These are phyloP conservation scores for Hemithea aestivaria DNA, from an alignment of 2,888 invertebrate species.

Conservation along the genomic window DNA sequence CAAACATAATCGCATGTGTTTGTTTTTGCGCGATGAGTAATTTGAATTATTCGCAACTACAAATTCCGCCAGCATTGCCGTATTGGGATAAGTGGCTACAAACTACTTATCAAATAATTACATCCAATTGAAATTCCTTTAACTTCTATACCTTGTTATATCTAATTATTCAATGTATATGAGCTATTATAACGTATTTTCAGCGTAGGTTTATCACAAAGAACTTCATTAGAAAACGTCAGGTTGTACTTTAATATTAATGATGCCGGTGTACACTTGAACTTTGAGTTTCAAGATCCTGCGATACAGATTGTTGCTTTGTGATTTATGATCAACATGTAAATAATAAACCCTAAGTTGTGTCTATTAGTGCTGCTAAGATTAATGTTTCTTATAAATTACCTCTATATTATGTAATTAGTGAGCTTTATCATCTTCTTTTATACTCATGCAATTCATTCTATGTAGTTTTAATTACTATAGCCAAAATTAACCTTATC, in stretches of 20 bases:
- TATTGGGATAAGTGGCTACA: constrained; percentile 5
- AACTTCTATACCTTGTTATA: too few species aligned
- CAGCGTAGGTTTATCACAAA: constrained; percentile 9
- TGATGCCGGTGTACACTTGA: constrained; percentile 20
- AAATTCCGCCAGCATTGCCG: constrained; percentile 12
- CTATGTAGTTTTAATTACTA: background rate
- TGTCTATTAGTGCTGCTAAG: too few species aligned
- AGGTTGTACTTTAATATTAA: constrained; percentile 17
- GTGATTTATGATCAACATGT: constrained; percentile 22
- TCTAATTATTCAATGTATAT: too few species aligned
- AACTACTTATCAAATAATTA: constrained; percentile 13
- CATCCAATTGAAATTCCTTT: constrained; percentile 1
- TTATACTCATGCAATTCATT: constrained; percentile 1
- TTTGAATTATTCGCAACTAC: constrained; percentile 23
- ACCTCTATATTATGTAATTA: constrained; percentile 1
- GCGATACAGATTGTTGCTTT: constrained; percentile 15
- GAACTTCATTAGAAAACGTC: constrained; percentile 22
- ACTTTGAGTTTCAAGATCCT: constrained; percentile 21
- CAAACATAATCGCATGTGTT: constrained; percentile 23
- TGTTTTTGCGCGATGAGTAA: constrained; percentile 28
- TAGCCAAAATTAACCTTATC: constrained; percentile 11
- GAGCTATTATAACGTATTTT: constrained; percentile 10
- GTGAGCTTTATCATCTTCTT: constrained; percentile 3
- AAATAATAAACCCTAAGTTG: constrained; percentile 2
- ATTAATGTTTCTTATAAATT: too few species aligned